Conservation (phyloP, 2,113 vertebrate genomes). For the Nyctibius bracteatus region DNA sequence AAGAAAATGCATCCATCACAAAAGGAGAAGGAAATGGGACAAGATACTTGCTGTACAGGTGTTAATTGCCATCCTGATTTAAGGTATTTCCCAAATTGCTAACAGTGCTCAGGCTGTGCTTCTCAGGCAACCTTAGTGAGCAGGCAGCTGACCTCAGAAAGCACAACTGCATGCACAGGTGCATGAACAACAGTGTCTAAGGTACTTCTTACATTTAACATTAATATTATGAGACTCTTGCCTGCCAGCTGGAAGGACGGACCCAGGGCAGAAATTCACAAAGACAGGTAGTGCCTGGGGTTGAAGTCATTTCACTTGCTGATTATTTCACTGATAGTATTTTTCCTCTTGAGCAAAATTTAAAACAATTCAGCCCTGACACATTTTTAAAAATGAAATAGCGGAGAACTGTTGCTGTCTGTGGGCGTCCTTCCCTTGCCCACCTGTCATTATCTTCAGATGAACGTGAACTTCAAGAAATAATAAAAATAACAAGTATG, state of each 20-base stretch:
- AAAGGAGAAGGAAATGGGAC: background rate
- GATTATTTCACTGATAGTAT: background rate
- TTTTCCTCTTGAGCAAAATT: background rate
- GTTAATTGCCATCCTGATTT: background rate
- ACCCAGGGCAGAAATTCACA: background rate
- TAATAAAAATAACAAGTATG: background rate
- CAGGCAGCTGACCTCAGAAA: background rate
- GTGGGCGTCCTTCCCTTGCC: background rate
- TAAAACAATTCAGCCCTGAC: background rate
- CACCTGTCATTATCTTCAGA: background rate
- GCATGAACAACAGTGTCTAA: background rate
- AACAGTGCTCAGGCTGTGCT: background rate
- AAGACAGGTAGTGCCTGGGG: background rate
- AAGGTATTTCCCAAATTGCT: background rate
- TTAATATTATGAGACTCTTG: background rate
- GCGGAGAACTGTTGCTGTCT: background rate
- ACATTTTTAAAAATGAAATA: background rate
- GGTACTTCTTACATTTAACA: background rate
- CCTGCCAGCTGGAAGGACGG: background rate
- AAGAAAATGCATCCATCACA: background rate
- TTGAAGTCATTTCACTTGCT: conserved; percentile 15
- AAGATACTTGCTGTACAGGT: background rate
- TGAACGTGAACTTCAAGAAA: background rate
- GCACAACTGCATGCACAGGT: background rate
- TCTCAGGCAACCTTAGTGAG: background rate